Evolutionary conservation across 2,888 invertebrate genomes (phyloP).

Genomic region (Vesta saturnalis): DNA sequence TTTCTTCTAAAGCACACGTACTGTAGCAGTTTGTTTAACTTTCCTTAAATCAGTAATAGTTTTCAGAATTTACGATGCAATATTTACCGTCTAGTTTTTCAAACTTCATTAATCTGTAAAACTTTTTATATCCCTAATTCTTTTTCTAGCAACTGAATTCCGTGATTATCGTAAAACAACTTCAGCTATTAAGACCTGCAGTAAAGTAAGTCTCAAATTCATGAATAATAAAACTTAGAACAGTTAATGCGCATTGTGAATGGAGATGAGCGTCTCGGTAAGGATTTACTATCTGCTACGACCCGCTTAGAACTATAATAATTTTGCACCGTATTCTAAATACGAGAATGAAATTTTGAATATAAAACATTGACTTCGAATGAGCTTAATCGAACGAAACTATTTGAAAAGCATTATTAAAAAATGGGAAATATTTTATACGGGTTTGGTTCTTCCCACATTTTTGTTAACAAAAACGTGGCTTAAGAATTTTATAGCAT

Average conservation of each 20-base stretch:
- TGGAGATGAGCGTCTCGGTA: conserved; percentile 30
- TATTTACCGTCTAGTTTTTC: too few species aligned
- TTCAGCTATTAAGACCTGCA: conserved; percentile 38
- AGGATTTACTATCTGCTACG: conserved; percentile 24
- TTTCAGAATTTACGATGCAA: too few species aligned
- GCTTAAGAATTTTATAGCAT: conserved; percentile 23
- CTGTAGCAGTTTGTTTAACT: too few species aligned
- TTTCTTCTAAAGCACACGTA: too few species aligned
- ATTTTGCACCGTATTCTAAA: conserved; percentile 13
- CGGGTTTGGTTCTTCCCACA: conserved; percentile 6
- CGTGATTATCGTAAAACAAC: conserved; percentile 44
- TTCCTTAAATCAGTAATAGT: too few species aligned
- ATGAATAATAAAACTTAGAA: conserved; percentile 45
- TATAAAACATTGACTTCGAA: background rate
- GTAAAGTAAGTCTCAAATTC: conserved; percentile 32
- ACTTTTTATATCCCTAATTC: conserved; percentile 22
- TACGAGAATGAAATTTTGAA: background rate
- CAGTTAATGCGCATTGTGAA: conserved; percentile 30
- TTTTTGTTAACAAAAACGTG: conserved; percentile 4
- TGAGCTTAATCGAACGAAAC: too few species aligned
- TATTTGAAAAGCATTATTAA: too few species aligned
- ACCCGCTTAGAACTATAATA: conserved; percentile 21
- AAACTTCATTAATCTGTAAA: background rate
- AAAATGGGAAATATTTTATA: conserved; percentile 11
- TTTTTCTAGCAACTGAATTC: conserved; percentile 36